Evolutionary conservation across 2,797 vertebrate species (phyloP).

Genomic region (Menidia menidia): DNA sequence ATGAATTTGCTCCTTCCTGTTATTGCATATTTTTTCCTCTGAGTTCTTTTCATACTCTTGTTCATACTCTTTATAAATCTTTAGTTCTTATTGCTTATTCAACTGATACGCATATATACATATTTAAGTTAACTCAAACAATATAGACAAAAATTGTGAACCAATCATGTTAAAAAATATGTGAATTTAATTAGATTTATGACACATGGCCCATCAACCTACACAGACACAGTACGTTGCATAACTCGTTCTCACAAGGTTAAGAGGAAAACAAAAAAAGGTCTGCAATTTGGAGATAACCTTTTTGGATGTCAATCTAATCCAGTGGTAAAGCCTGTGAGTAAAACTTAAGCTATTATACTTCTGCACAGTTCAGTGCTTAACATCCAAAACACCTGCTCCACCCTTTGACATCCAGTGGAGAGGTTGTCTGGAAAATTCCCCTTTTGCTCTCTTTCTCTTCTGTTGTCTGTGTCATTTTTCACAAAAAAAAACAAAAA

Average conservation of each 20-base stretch:
- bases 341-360: slow-evolving; percentile 42
- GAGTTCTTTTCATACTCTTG: too few relatives aligned
- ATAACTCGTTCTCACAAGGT: not conserved
- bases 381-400: slow-evolving; percentile 52
- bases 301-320: slow-evolving; percentile 37
- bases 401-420: slow-evolving; percentile 12
- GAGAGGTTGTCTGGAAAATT: slow-evolving; percentile 21
- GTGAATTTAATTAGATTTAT: not conserved
- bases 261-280: slow-evolving; percentile 5
- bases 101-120: too few relatives aligned
- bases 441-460: not conserved
- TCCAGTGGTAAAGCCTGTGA: slow-evolving; percentile 25
- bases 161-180: too few relatives aligned
- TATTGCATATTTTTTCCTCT: too few relatives aligned
- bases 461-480: not conserved
- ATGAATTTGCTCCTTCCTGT: too few relatives aligned
- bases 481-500: not conserved
- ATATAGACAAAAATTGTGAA: too few relatives aligned
- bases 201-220: too few relatives aligned
- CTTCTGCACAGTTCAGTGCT: slow-evolving; percentile 37
- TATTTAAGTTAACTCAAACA: too few relatives aligned
- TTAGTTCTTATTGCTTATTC: too few relatives aligned
- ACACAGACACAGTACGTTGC: not conserved
- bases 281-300: slow-evolving; percentile 26
- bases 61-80: too few relatives aligned